phyloP scores from a whole-genome alignment of 2,888 invertebrate species.

The Meiosimyza decipiens region DNA sequence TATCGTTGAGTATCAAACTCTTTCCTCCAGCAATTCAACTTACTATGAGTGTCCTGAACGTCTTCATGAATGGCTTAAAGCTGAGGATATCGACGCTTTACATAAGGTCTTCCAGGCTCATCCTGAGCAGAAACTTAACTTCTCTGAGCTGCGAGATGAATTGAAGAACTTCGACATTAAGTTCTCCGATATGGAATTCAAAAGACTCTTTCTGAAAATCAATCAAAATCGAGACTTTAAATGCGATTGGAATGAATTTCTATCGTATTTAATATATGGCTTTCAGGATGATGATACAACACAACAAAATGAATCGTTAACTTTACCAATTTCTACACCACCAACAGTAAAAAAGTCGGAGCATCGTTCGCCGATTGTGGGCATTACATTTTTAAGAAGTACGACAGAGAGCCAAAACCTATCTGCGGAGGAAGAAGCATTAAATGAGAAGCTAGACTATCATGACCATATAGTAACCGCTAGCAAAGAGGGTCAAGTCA shows the following conservation, averaged over 20 bases:
- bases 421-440: slow-evolving; percentile 66
- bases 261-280: slow-evolving; percentile 80
- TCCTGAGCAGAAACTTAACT: slow-evolving; percentile 50
- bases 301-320: slow-evolving; percentile 72
- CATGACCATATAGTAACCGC: slow-evolving; percentile 78
- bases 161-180: slow-evolving; percentile 52
- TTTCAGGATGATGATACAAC: slow-evolving; percentile 76
- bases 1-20: slow-evolving; percentile 53
- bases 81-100: slow-evolving; percentile 56
- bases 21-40: slow-evolving; percentile 50
- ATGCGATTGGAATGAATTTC: slow-evolving; percentile 81
- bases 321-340: slow-evolving; percentile 72
- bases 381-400: slow-evolving; percentile 66
- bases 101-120: slow-evolving; percentile 48
- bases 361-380: slow-evolving; percentile 77
- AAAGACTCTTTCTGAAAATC: slow-evolving; percentile 74
- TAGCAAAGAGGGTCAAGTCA: slow-evolving; percentile 81
- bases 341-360: slow-evolving; percentile 73
- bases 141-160: slow-evolving; percentile 51
- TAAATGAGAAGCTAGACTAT: slow-evolving; percentile 67
- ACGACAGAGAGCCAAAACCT: slow-evolving; percentile 63
- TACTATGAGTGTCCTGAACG: slow-evolving; percentile 54
- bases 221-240: slow-evolving; percentile 71
- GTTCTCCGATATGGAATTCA: slow-evolving; percentile 70
- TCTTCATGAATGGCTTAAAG: slow-evolving; percentile 59